phyloP scores from a whole-genome alignment of 2,888 invertebrate species.

The Chymomyza caudatula region DNA sequence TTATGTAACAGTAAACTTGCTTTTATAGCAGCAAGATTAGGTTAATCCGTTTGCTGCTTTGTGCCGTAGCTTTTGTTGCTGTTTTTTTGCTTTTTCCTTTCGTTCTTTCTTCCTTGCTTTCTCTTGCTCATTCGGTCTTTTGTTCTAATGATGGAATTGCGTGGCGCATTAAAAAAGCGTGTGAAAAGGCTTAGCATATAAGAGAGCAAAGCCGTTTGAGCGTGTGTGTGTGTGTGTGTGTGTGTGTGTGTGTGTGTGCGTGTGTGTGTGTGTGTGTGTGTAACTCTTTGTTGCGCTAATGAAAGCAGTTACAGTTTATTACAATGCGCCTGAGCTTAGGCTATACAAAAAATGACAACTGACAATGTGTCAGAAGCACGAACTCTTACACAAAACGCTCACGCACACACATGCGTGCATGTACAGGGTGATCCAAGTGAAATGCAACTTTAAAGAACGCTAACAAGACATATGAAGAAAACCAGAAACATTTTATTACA shows the following conservation, averaged over 20 bases:
- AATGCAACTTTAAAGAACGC: not conserved
- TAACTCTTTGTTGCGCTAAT: constrained; percentile 51
- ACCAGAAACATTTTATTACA: no score
- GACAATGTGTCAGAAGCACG: constrained; percentile 13
- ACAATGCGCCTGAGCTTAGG: constrained; percentile 1
- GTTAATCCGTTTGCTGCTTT: constrained; percentile 58
- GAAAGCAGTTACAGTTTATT: constrained; percentile 64
- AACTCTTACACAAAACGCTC: constrained; percentile 7
- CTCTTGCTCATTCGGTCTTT: constrained; percentile 37
- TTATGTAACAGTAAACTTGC: constrained; percentile 55
- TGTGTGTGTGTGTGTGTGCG: not conserved
- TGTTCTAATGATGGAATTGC: constrained; percentile 64
- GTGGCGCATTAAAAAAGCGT: constrained; percentile 51
- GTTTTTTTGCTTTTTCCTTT: not conserved
- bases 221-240: not conserved
- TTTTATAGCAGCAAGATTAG: constrained; percentile 69
- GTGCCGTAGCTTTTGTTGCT: constrained; percentile 35
- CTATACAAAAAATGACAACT: not conserved
- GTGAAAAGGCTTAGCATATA: constrained; percentile 11
- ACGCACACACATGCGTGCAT: constrained; percentile 24
- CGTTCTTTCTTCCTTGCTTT: not conserved
- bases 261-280: not conserved
- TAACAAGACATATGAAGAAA: no score
- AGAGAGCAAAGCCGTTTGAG: not conserved
- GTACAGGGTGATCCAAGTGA: constrained; percentile 7